A percentile compares a stretch with the other conserved stretches of the same genome.
Evolutionary conservation across 1,140 invertebrate genomes (phyloP).

Genomic region (Semibalanus balanoides): DNA sequence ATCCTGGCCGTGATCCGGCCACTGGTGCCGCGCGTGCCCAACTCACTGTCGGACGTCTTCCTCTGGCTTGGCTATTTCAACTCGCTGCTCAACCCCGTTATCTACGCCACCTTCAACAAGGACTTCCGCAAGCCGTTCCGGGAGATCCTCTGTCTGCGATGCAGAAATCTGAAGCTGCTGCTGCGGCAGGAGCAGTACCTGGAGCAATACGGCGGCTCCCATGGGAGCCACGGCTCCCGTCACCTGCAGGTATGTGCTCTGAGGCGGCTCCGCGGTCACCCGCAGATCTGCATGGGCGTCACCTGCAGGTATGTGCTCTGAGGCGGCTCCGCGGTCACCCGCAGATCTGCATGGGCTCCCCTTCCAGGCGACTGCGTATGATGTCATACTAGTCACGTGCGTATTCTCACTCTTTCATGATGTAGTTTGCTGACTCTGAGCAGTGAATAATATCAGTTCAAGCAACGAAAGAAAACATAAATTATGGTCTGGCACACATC

Average conservation of each 20-base stretch:
- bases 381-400: too few species aligned
- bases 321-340: too few species aligned
- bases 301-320: too few species aligned
- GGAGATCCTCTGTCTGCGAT: constrained; percentile 8
- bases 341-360: too few species aligned
- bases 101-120: constrained; percentile 56
- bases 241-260: not conserved
- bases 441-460: too few species aligned
- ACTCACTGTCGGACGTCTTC: constrained; percentile 40
- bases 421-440: too few species aligned
- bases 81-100: constrained; percentile 50
- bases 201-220: not conserved
- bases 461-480: too few species aligned
- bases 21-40: constrained; percentile 44
- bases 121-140: constrained; percentile 31
- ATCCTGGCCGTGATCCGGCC: constrained; percentile 71
- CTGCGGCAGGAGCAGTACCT: not conserved
- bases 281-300: too few species aligned
- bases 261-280: too few species aligned
- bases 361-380: too few species aligned
- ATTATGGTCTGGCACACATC: too few species aligned
- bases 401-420: too few species aligned
- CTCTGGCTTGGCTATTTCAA: constrained; percentile 61
- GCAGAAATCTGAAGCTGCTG: not conserved
- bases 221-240: not conserved